Conservation (phyloP, 2,113 vertebrate genomes). For the Colius striatus region DNA sequence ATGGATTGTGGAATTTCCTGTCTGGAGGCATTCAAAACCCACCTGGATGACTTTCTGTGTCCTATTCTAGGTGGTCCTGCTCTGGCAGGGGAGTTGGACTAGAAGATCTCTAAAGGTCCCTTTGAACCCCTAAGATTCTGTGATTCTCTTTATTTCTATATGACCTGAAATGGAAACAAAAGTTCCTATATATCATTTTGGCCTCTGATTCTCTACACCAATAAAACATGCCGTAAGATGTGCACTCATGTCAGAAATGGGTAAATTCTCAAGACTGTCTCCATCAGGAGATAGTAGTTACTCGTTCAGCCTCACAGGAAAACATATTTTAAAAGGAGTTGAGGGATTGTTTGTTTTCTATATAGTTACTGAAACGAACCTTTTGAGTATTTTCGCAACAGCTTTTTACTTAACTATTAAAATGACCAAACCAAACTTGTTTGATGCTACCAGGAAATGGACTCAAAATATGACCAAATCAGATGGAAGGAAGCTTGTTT, state of each 20-base stretch:
- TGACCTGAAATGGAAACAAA: neutral
- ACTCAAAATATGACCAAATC: neutral
- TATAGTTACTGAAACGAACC: neutral
- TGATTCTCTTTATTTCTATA: too few relatives aligned
- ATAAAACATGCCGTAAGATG: neutral
- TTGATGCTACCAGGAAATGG: neutral
- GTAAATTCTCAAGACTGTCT: neutral
- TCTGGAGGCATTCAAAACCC: too few relatives aligned
- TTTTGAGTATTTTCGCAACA: neutral
- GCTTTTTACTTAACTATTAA: neutral
- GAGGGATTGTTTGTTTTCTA: neutral
- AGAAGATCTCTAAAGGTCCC: too few relatives aligned
- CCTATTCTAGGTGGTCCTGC: too few relatives aligned
- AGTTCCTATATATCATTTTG: neutral
- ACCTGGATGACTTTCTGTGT: too few relatives aligned
- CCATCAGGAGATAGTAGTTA: neutral
- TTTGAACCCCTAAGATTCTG: too few relatives aligned
- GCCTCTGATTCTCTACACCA: neutral
- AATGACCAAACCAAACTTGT: neutral
- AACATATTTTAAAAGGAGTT: neutral
- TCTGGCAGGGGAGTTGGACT: too few relatives aligned
- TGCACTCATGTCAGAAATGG: neutral
- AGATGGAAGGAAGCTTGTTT: neutral
- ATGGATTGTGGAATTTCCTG: too few relatives aligned
- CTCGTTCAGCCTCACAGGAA: neutral